Evolutionary conservation across 2,888 invertebrate genomes (phyloP).

Genomic region (Scelioninae gen. 2): DNA sequence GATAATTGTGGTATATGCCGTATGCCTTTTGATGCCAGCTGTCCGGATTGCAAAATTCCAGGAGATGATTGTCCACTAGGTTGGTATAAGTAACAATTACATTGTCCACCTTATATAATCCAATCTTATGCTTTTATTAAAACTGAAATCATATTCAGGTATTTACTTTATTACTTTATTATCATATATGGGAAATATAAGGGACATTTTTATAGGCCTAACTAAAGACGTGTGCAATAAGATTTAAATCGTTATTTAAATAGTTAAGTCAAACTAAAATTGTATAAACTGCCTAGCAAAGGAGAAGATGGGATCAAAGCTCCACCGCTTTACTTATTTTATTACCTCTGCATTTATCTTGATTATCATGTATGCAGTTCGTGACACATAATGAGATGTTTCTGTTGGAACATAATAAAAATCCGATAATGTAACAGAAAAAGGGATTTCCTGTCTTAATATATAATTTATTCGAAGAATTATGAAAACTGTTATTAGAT

Average conservation of each 20-base stretch:
- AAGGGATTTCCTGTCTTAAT: slow-evolving; percentile 36
- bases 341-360: slow-evolving; percentile 36
- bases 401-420: slow-evolving; percentile 43
- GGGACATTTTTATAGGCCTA: too few species aligned
- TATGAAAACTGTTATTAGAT: slow-evolving; percentile 32
- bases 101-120: slow-evolving; percentile 5
- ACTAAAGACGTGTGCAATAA: too few species aligned
- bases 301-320: too few species aligned
- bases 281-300: too few species aligned
- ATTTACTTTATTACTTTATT: too few species aligned
- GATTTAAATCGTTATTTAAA: too few species aligned
- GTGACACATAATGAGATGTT: slow-evolving; percentile 43
- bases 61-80: slow-evolving; percentile 97
- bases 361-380: slow-evolving; percentile 37
- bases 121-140: too few species aligned
- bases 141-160: not conserved
- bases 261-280: too few species aligned
- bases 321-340: slow-evolving; percentile 33
- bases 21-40: slow-evolving; percentile 98
- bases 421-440: slow-evolving; percentile 43
- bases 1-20: slow-evolving; percentile 99
- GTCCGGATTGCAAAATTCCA: slow-evolving; percentile 97
- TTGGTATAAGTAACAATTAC: slow-evolving; percentile 64
- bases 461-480: slow-evolving; percentile 31
- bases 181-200: too few species aligned